Evolutionary conservation across 2,888 invertebrate species (phyloP), one percentile per base, ranked within the genome.

Genomic region (Cantharis nigra): DNA sequence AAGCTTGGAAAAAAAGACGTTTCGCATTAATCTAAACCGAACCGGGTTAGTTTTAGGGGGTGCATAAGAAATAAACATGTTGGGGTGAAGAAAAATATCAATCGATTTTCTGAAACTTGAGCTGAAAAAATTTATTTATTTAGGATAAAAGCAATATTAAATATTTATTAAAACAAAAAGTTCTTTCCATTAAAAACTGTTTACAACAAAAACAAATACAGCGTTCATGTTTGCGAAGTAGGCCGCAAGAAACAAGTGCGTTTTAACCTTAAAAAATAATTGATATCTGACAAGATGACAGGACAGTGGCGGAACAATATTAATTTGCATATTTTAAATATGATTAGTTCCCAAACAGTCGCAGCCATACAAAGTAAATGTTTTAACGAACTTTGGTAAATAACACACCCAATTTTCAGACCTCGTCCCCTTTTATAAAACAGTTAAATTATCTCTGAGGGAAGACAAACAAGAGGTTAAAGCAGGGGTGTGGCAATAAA

Each of bases 31-130:
- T 75, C 62, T 62, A 18, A 28, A 49, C 49, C 49, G n/a, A 49
- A 65, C 67, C 14, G 14, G 20, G 72, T 70, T 75, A 71, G 70
- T 14, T 62, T 74, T 71, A 63, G 75, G 67, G 75, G 75, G 75
- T 75, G 75, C 65, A 71, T 75, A 71, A 33, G 71, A 70, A 71
- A 71, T 75, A 75, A 65, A 71, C 16, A 67, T 63, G 16, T 63
- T 63, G 20, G 33, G 65, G 65, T 30, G 49, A 49, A 49, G 5
- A 49, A 49, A 49, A 49, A 49, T 49, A 49, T 49, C 49, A 11
- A 70, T 73, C 69, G 73, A 73, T 73, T 73, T 62, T 20, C 26
- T 72, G 33, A 30, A 16, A 30, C 20, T n/a, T n/a, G 49, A 49
- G 49, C n/a, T 4, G 33, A 33, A n/a, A 33, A 23, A 13, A n/a